Evolutionary conservation across 2,888 invertebrate genomes (phyloP).

Genomic region (Pemphredon lugubris): DNA sequence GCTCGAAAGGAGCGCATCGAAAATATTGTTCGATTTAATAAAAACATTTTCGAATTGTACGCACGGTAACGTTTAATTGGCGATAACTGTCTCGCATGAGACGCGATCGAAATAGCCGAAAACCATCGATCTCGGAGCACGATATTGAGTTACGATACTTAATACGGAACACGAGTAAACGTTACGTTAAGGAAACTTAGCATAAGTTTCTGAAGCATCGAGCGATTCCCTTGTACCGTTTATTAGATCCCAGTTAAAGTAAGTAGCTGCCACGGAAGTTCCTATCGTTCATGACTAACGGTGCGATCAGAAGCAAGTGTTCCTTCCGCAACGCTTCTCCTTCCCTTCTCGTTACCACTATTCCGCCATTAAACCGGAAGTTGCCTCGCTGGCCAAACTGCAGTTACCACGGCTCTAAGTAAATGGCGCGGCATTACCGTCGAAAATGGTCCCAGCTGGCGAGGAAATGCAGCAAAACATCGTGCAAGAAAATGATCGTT

Average conservation of each 20-base stretch:
- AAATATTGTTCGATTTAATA: too few relatives aligned
- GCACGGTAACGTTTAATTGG: too few relatives aligned
- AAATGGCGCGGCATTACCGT: neutral
- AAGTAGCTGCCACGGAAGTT: constrained; percentile 36
- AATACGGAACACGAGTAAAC: neutral
- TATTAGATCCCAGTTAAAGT: constrained; percentile 56
- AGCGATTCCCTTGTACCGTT: constrained; percentile 34
- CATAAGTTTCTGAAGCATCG: constrained; percentile 2
- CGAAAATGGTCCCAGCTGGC: neutral
- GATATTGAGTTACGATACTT: too few relatives aligned
- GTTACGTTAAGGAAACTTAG: constrained; percentile 2
- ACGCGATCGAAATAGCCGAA: neutral
- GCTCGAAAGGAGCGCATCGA: too few relatives aligned
- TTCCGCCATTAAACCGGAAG: constrained; percentile 14
- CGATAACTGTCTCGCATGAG: too few relatives aligned
- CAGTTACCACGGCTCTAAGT: neutral
- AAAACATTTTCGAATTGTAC: too few relatives aligned
- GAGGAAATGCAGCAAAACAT: too few relatives aligned
- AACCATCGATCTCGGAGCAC: too few relatives aligned
- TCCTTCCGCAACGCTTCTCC: constrained; percentile 13
- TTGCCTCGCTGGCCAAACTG: neutral
- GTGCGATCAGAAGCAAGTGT: constrained; percentile 26
- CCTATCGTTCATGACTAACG: constrained; percentile 18
- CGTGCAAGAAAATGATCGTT: too few relatives aligned
- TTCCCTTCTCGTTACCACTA: neutral